phyloP scores from a whole-genome alignment of 1,140 invertebrate genomes.

The Cepaea nemoralis region DNA sequence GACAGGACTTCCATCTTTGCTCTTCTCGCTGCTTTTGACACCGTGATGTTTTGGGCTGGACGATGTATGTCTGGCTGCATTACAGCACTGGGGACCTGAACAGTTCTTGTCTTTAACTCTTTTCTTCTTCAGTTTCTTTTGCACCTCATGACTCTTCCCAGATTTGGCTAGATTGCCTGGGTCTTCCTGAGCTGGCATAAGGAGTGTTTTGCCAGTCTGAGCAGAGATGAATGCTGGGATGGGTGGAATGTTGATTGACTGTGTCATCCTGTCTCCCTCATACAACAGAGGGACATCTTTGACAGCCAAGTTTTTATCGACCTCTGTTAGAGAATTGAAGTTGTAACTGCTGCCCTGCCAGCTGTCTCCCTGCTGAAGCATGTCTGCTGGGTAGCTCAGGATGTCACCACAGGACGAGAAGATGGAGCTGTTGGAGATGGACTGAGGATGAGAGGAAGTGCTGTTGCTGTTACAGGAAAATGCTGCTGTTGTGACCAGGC shows the following conservation, averaged over 20 bases:
- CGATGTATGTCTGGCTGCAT: neutral
- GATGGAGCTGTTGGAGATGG: neutral
- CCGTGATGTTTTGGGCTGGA: slow-evolving; percentile 13
- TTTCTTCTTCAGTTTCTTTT: slow-evolving; percentile 27
- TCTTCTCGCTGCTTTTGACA: neutral
- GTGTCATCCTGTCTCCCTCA: neutral
- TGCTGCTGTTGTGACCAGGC: neutral
- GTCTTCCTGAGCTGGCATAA: neutral
- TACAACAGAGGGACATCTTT: slow-evolving; percentile 7
- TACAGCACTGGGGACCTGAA: neutral
- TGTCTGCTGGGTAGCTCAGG: neutral
- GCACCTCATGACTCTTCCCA: slow-evolving; percentile 2
- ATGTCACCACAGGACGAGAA: neutral
- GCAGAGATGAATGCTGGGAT: neutral
- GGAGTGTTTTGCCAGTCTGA: neutral
- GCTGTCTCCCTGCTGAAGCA: neutral
- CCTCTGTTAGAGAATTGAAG: neutral
- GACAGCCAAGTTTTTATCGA: neutral
- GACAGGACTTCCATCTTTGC: neutral
- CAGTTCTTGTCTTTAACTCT: slow-evolving; percentile 15
- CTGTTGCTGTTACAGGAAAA: neutral
- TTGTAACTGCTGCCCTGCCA: slow-evolving; percentile 1
- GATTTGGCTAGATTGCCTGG: neutral
- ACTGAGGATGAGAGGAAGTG: neutral
- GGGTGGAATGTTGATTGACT: slow-evolving; percentile 24